These are phyloP conservation scores for Pangasius krempfi DNA, from an alignment of 2,797 vertebrate genomes.

Conservation along the genomic window DNA sequence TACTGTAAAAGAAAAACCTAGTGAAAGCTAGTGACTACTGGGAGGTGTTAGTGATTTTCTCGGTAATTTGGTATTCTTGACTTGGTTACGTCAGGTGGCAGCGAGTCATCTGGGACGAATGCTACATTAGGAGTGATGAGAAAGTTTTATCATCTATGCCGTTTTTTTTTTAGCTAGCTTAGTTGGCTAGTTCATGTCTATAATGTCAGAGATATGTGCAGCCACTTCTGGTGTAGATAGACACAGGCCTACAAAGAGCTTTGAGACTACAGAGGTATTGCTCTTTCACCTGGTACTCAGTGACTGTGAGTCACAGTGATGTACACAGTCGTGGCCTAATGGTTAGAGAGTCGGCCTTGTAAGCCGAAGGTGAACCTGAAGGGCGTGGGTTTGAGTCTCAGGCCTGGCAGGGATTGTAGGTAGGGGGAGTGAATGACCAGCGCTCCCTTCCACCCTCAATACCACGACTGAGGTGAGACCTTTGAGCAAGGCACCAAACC, in stretches of 20 bases:
- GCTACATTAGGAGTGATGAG: background rate
- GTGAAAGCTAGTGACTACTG: background rate
- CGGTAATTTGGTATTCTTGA: background rate
- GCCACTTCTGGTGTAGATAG: background rate
- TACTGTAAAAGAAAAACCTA: too few relatives aligned
- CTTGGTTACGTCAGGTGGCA: background rate
- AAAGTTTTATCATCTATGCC: background rate
- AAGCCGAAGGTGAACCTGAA: too few relatives aligned
- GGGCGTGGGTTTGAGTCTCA: too few relatives aligned
- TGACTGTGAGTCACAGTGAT: background rate
- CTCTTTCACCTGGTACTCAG: background rate
- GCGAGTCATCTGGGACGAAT: background rate
- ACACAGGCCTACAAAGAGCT: background rate
- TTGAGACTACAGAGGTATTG: background rate
- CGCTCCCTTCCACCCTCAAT: too few relatives aligned
- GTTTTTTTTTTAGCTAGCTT: background rate
- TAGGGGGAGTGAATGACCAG: too few relatives aligned
- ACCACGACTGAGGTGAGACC: too few relatives aligned
- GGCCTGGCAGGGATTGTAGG: too few relatives aligned
- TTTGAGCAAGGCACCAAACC: too few relatives aligned
- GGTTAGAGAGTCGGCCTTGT: too few relatives aligned
- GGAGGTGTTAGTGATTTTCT: background rate
- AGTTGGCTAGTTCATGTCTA: background rate
- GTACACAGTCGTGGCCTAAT: background rate
- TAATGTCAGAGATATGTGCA: background rate